These are phyloP conservation scores for Channa argus DNA, from an alignment of 2,113 vertebrate species.

Conservation along the genomic window DNA sequence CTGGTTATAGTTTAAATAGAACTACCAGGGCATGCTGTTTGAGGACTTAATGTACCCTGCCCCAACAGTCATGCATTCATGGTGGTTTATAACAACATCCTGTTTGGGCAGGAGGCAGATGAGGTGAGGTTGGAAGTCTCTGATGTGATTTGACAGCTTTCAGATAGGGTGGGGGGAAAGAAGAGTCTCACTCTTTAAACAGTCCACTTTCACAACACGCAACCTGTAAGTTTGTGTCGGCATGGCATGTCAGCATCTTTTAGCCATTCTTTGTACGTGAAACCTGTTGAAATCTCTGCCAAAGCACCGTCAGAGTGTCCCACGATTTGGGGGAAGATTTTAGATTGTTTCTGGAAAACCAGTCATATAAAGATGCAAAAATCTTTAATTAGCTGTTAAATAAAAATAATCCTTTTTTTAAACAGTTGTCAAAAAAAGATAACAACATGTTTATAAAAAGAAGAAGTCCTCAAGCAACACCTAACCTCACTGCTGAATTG, in stretches of 20 bases:
- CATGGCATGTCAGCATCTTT: not conserved
- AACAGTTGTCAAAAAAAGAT: too few relatives aligned
- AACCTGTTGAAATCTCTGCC: slow-evolving; percentile 7
- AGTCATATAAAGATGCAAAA: too few relatives aligned
- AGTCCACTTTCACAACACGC: slow-evolving; percentile 19
- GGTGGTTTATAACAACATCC: slow-evolving; percentile 37
- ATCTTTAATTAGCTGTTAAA: too few relatives aligned
- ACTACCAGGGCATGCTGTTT: slow-evolving; percentile 1
- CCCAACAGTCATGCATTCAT: slow-evolving; percentile 9
- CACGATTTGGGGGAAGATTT: not conserved
- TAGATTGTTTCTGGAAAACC: too few relatives aligned
- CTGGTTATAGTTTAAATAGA: not conserved
- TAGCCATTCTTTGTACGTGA: not conserved
- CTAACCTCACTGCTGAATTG: too few relatives aligned
- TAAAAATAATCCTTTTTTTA: too few relatives aligned
- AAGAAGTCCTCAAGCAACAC: too few relatives aligned
- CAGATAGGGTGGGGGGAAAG: slow-evolving; percentile 2
- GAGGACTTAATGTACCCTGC: slow-evolving; percentile 15
- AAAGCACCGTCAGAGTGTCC: not conserved
- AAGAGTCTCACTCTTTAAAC: slow-evolving; percentile 5
- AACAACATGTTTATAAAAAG: too few relatives aligned
- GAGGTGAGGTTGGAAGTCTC: slow-evolving; percentile 46
- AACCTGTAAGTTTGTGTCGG: not conserved
- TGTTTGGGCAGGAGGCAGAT: slow-evolving; percentile 35
- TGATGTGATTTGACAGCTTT: slow-evolving; percentile 46